phyloP scores from a whole-genome alignment of 2,888 invertebrate genomes.

The Synergus umbraculus region DNA sequence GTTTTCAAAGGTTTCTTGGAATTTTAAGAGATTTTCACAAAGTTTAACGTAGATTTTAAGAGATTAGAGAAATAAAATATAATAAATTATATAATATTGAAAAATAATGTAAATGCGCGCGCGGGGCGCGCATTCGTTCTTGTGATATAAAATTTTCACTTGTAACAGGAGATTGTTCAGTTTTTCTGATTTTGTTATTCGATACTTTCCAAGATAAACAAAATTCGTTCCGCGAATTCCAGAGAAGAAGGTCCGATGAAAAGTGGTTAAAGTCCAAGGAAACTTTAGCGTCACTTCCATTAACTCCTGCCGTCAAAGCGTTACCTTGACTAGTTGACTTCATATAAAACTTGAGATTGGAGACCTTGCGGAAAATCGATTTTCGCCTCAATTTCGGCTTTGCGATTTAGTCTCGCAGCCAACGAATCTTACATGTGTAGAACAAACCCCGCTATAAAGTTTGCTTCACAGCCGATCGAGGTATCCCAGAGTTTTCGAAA shows the following conservation, averaged over 20 bases:
- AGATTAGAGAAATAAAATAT: too few relatives aligned
- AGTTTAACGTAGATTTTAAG: too few relatives aligned
- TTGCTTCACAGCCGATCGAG: not conserved
- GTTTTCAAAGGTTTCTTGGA: too few relatives aligned
- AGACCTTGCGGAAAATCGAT: conserved; percentile 35
- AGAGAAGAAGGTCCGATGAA: conserved; percentile 6
- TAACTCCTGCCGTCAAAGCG: conserved; percentile 28
- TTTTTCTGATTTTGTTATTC: not conserved
- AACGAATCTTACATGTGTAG: conserved; percentile 10
- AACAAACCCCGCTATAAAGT: conserved; percentile 16
- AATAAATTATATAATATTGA: too few relatives aligned
- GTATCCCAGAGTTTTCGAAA: conserved; percentile 7
- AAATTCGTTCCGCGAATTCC: conserved; percentile 17
- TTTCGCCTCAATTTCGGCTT: conserved; percentile 32
- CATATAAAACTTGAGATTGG: conserved; percentile 33
- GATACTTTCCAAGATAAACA: conserved; percentile 16
- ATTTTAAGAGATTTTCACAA: too few relatives aligned
- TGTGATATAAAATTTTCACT: not conserved
- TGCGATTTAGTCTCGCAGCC: conserved; percentile 29
- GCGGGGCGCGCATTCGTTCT: too few relatives aligned
- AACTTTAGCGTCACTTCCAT: conserved; percentile 34
- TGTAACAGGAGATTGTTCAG: not conserved
- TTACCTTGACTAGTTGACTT: conserved; percentile 18
- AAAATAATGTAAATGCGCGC: too few relatives aligned
- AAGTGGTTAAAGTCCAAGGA: conserved; percentile 30